Base-by-base conservation (phyloP, 2,888 invertebrate species). In the Priocnemis perturbator region DNA sequence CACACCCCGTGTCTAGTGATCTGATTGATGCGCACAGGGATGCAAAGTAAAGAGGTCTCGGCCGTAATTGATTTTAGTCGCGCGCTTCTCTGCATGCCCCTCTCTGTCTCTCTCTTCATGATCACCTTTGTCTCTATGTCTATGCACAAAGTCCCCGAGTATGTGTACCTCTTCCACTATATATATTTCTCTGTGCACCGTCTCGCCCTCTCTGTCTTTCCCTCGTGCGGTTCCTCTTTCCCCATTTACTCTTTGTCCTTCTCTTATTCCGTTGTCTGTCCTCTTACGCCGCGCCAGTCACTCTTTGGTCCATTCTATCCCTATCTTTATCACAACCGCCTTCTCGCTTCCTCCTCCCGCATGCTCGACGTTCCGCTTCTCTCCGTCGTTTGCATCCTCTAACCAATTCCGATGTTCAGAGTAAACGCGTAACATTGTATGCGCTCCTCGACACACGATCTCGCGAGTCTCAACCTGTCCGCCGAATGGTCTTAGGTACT, bases 51-150 rank as follows among this genome's bases (percentile, higher is more conserved):
- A 69, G 64, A 74, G 74, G 69, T 37, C 37, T 37, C 37, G 37
- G 67, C 56, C 69, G 67, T 73, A 73, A 73, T 50, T 50, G 50
- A 50, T 50, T 50, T 50, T 50, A 50, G 17, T 50, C 50, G 50
- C 50, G 17, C 2, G n/a, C 69, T 71, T 67, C 68, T 75, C 70
- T 66, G n/a, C n/a, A n/a, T 58, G 64, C 65, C 65, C 50, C 50
- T 4, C 17, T 50, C 50, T 5, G 7, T 17, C 19, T 17, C 17
- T 17, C 14, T 17, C 50, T 17, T 17, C 50, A 5, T 3, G 17
- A 4, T 4, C 50, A 19, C 50, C 50, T 50, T 19, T 50, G 17
- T 50, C 50, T 50, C 50, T 17, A 17, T 17, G 19, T 50, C 19
- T 50, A 19, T 50, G 17, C 14, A 50, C n/a, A 37, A 37, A 37